Base-by-base conservation (phyloP, 2,113 vertebrate species). In the Thryonomys swinderianus region DNA sequence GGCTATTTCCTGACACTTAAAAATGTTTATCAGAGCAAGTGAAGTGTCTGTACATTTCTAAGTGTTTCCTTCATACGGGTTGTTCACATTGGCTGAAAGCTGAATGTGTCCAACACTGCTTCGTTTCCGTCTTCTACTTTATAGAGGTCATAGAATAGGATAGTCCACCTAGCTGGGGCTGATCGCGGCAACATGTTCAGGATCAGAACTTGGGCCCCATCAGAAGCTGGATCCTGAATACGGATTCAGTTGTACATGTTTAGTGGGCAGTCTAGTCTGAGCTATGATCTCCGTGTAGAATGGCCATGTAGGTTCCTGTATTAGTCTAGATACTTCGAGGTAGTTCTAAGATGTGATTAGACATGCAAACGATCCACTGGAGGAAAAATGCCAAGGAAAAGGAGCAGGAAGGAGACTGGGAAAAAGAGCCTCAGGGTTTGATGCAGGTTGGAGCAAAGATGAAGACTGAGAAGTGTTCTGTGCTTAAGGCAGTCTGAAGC, bases 271-370 rank as follows among this genome's bases (percentile, higher is more conserved):
- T 30, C n/a, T 51, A 51, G 48, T 51, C 48, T 51, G 48, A 91
- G 59, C 59, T 12, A 48, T 62, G 67, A 14, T 42, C 7, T 11
- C 61, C 7, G 5, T 42, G 30, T 32, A 34, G 55, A 59, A 57
- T 69, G 57, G n/a, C 25, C 1, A 9, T 20, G 2, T 21, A 4
- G 2, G 34, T 17, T 27, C 16, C 27, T 2, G 9, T 1, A 2
- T 37, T 30, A 5, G 53, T 45, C 67, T 78, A 74, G 51, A 9
- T 73, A 40, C 34, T 94, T 59, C 59, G 67, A 80, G 85, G 34
- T 18, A 83, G 20, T 13, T 20, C 12, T 48, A n/a, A 53, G 2
- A n/a, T 21, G 20, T 11, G 9, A 42, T 23, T 59, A n/a, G 61
- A 62, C 10, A 37, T 12, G 20, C 18, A 37, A 32, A n/a, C 23